phyloP scores from a whole-genome alignment of 2,113 vertebrate genomes.

The Perca schrenkii region DNA sequence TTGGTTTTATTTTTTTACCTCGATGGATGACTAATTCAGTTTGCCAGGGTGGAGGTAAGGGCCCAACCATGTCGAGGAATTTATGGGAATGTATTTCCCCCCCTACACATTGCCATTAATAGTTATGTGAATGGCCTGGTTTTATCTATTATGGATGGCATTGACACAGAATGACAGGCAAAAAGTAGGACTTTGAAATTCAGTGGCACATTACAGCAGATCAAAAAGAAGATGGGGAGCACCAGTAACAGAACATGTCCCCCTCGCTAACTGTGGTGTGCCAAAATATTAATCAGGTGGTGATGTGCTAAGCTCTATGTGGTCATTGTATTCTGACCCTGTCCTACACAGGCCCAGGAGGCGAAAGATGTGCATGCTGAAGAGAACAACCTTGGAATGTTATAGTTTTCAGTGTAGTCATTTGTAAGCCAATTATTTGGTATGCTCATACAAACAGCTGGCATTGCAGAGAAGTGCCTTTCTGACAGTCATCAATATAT shows the following conservation, averaged over 20 bases:
- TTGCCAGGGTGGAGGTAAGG: constrained; percentile 54
- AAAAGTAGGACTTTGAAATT: constrained; percentile 72
- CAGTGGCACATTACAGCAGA: constrained; percentile 59
- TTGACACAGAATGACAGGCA: constrained; percentile 63
- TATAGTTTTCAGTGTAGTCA: constrained; percentile 37
- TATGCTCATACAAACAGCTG: constrained; percentile 35
- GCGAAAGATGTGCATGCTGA: constrained; percentile 13
- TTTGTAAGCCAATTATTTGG: constrained; percentile 43
- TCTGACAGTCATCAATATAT: constrained; percentile 12
- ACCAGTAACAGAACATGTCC: constrained; percentile 62
- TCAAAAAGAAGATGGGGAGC: constrained; percentile 61
- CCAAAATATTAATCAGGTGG: constrained; percentile 79
- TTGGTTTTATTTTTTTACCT: constrained; percentile 69
- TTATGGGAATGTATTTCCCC: constrained; percentile 68
- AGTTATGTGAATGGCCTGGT: constrained; percentile 73
- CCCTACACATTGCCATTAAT: constrained; percentile 75
- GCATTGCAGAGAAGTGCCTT: constrained; percentile 3
- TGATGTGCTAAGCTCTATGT: constrained; percentile 65
- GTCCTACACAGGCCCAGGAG: constrained; percentile 37
- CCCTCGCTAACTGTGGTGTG: constrained; percentile 38
- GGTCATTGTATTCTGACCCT: constrained; percentile 51
- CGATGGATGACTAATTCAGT: constrained; percentile 66
- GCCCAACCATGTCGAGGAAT: constrained; percentile 56
- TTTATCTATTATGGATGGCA: constrained; percentile 76
- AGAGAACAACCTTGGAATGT: constrained; percentile 13